These are phyloP conservation scores for Notolabrus celidotus DNA, from an alignment of 2,797 vertebrate genomes.

Conservation along the genomic window DNA sequence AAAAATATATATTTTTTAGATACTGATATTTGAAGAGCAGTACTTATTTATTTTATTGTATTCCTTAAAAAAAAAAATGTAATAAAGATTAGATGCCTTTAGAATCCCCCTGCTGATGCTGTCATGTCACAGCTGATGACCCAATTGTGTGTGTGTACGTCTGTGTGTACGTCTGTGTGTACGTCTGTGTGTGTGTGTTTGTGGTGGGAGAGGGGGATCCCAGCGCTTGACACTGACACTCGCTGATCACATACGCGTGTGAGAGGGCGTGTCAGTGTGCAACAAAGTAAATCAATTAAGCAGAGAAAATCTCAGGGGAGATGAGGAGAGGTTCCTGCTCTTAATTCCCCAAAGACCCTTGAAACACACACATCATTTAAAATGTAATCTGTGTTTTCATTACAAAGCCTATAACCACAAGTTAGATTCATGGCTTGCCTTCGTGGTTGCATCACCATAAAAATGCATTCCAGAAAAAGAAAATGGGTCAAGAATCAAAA, in stretches of 20 bases:
- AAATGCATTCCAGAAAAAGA: constrained; percentile 13
- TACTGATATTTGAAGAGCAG: not conserved
- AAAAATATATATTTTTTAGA: not conserved
- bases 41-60: not conserved
- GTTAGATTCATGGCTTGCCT: not conserved
- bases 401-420: constrained; percentile 29
- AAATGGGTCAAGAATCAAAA: constrained; percentile 27
- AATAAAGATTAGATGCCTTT: too few relatives aligned
- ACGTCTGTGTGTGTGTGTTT: constrained; percentile 15
- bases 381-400: constrained; percentile 68
- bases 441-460: constrained; percentile 4
- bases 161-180: constrained; percentile 8
- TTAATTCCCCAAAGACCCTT: constrained; percentile 67
- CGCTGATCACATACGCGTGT: constrained; percentile 55
- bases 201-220: constrained; percentile 12
- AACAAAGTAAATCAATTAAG: constrained; percentile 85
- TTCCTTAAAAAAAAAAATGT: too few relatives aligned
- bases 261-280: constrained; percentile 72
- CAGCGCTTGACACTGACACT: constrained; percentile 48
- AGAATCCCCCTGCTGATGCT: too few relatives aligned
- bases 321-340: constrained; percentile 27
- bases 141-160: constrained; percentile 7
- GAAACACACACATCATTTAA: constrained; percentile 71
- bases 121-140: constrained; percentile 49
- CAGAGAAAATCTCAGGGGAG: constrained; percentile 67